Percentiles rank a stretch among this genome's conserved stretches.
These are phyloP conservation scores for Macrosiphum euphorbiae DNA, from an alignment of 2,888 invertebrate genomes.

Conservation along the genomic window DNA sequence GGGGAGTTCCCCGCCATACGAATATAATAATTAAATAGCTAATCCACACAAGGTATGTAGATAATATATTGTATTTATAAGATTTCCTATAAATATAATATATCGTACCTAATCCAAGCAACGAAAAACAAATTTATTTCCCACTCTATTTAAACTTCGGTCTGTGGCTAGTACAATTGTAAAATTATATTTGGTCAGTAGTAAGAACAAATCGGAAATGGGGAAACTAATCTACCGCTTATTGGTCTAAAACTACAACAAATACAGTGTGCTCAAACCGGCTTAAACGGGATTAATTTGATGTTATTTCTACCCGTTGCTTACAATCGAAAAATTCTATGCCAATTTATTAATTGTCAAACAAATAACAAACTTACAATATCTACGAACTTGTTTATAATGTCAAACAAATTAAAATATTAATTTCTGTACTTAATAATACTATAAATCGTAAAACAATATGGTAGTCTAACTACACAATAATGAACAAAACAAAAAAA, in stretches of 20 bases:
- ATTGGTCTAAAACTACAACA: too few species aligned
- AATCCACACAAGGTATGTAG: not conserved
- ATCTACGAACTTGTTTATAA: not conserved
- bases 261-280: too few species aligned
- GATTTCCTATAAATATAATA: not conserved
- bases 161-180: not conserved
- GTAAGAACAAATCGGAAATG: not conserved
- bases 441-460: too few species aligned
- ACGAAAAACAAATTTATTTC: not conserved
- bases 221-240: too few species aligned
- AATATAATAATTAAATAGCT: not conserved
- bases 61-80: not conserved
- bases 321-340: not conserved
- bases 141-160: not conserved
- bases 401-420: not conserved
- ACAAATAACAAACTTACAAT: not conserved
- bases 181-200: not conserved
- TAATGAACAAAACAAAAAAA: too few species aligned
- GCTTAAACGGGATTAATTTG: too few species aligned
- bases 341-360: not conserved
- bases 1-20: not conserved
- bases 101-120: not conserved
- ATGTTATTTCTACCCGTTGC: not conserved
- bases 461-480: too few species aligned
- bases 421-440: too few species aligned